phyloP scores from a whole-genome alignment of 2,797 vertebrate species.

The Tokudaia muenninki region DNA sequence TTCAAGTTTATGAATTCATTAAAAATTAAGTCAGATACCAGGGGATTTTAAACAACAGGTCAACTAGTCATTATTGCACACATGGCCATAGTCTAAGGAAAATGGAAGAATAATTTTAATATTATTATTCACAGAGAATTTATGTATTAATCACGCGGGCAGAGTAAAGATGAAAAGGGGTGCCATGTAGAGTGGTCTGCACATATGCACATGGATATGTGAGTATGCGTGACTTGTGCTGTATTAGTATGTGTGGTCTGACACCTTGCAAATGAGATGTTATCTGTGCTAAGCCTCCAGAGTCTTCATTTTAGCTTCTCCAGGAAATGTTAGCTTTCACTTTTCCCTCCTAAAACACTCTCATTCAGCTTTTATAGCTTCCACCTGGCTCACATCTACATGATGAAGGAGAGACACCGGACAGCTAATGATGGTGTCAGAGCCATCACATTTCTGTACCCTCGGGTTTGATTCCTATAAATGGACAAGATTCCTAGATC shows the following conservation, averaged over 20 bases:
- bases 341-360: not conserved
- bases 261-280: not conserved
- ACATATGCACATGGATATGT: not conserved
- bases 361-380: not conserved
- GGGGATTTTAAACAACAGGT: not conserved
- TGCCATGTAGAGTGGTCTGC: too few relatives aligned
- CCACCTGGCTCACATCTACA: not conserved
- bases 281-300: not conserved
- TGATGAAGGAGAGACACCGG: not conserved
- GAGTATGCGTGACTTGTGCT: rapidly evolving
- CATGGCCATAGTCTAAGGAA: not conserved
- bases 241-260: not conserved
- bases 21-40: not conserved
- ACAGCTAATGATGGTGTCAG: not conserved
- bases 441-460: not conserved
- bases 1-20: not conserved
- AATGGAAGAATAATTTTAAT: not conserved
- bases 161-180: not conserved
- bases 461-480: not conserved
- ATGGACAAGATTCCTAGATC: not conserved
- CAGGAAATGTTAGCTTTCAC: conserved; percentile 47
- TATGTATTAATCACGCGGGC: too few relatives aligned
- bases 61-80: not conserved
- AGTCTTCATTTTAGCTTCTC: conserved; percentile 24
- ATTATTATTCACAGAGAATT: not conserved